Evolutionary conservation across 1,140 invertebrate species (phyloP), one percentile per base, ranked within the genome.

Genomic region (Calliopsis andreniformis): DNA sequence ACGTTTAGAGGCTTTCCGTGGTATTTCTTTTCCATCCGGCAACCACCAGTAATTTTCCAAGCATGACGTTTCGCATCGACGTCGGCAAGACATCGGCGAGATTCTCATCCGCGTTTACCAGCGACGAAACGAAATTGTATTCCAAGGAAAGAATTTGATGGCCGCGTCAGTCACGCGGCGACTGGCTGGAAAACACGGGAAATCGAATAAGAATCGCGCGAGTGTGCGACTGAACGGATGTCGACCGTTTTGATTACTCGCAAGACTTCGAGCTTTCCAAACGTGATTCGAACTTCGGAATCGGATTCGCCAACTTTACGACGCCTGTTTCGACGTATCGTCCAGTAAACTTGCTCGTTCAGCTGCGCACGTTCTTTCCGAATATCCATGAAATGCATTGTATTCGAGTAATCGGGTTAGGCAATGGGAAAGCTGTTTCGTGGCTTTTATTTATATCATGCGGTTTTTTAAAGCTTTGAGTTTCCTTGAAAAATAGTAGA

Each of bases 241-340:
- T 49, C 69, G 58, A 49, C 28, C 49, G 39, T 83, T 83, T 76
- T 79, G 76, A 83, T 83, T 79, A 76, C 76, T 79, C 56, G 76
- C 62, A 56, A 75, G 80, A 83, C 14, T 18, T 39, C 3, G n/a
- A 58, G 64, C 10, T 10, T 69, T 64, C 35, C 64, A 67, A 79
- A 83, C 64, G 70, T 78, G 80, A 83, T 78, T 81, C 55, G 79
- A 71, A 83, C 42, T 45, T 35, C n/a, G 32, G 55, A 72, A 81
- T 82, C 49, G 63, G 42, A 75, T 82, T 76, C 43, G 61, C 18
- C 28, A 78, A 68, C 67, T 79, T 76, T 25, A 51, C 80, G 59
- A 56, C 47, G 47, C n/a, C 35, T 53, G 30, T 43, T 47, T 55
- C 47, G 45, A n/a, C n/a, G 42, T 20, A 39, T 53, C 25, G 58